Evolutionary conservation across 2,888 invertebrate species (phyloP).

Genomic region (Sinohyriopsis cumingii): DNA sequence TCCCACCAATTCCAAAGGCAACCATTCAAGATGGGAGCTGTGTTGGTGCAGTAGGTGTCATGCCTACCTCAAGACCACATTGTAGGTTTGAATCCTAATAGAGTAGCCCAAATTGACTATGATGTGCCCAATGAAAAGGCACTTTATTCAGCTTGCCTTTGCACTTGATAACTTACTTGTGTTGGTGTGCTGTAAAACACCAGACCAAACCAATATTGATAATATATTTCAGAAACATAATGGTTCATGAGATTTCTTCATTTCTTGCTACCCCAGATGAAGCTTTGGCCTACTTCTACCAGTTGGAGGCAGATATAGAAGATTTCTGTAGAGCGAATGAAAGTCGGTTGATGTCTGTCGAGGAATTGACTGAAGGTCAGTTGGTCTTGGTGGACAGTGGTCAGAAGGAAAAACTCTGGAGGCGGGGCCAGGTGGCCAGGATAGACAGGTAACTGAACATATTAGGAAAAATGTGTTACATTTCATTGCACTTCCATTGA

Average conservation of each 20-base stretch:
- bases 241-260: background rate
- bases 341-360: slow-evolving; percentile 16
- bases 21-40: no score
- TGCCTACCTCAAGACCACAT: no score
- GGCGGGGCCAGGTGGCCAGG: slow-evolving; percentile 49
- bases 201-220: no score
- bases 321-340: slow-evolving; percentile 21
- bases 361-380: slow-evolving; percentile 23
- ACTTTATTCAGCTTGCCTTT: no score
- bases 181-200: no score
- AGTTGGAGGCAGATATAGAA: slow-evolving; percentile 37
- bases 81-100: no score
- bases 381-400: slow-evolving; percentile 35
- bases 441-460: slow-evolving; percentile 32
- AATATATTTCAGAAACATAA: background rate
- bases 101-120: no score
- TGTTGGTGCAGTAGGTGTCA: no score
- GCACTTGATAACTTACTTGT: no score
- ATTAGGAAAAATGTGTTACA: background rate
- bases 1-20: no score
- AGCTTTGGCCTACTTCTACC: slow-evolving; percentile 30
- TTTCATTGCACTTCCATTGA: background rate
- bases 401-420: slow-evolving; percentile 18
- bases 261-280: slow-evolving; percentile 29
- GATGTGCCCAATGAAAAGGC: no score